Base-by-base conservation (phyloP, 2,113 vertebrate genomes). In the Girardinichthys multiradiatus region DNA sequence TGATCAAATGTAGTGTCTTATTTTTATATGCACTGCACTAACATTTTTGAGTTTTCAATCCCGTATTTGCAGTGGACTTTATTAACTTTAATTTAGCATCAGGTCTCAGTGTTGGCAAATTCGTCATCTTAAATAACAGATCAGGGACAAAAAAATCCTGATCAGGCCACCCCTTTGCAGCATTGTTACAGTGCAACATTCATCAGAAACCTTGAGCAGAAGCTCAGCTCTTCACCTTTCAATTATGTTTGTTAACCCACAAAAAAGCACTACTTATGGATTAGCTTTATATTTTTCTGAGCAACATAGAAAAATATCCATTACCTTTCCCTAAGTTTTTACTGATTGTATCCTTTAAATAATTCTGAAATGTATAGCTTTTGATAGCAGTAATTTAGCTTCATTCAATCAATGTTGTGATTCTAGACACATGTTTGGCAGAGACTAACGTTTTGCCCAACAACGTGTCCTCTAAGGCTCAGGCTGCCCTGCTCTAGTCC, bases 381-480 rank as follows among this genome's bases (percentile, higher is more conserved):
- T 35, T n/a, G 21, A 68, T 64, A 13, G 13, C 17, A 19, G n/a
- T 31, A 31, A 45, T 28, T 29, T 30, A 37, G 35, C 64, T 76
- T 74, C 24, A 66, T 4, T 62, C 64, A n/a, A 15, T 45, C 15
- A 29, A 29, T 61, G 45, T 76, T 60, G 10, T 15, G 12, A 69
- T 80, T 75, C 31, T 27, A 54, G 62, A 60, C 26, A 24, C 45
- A 64, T 28, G 45, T 82, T 81, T 65, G n/a, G 57, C 62, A 61
- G 31, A 71, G 67, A 82, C 76, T 61, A 86, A 70, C 70, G 73
- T 10, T 3, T 45, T 79, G 64, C 67, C 68, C 83, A 61, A 70
- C 29, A 30, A 76, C 27, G 79, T 83, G 85, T 89, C 90, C 86
- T 91, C 82, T 72, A 69, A 65, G 80, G 85, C 77, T 48, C 2